phyloP scores from a whole-genome alignment of 2,888 invertebrate species.

The Sarcophaga carnaria region DNA sequence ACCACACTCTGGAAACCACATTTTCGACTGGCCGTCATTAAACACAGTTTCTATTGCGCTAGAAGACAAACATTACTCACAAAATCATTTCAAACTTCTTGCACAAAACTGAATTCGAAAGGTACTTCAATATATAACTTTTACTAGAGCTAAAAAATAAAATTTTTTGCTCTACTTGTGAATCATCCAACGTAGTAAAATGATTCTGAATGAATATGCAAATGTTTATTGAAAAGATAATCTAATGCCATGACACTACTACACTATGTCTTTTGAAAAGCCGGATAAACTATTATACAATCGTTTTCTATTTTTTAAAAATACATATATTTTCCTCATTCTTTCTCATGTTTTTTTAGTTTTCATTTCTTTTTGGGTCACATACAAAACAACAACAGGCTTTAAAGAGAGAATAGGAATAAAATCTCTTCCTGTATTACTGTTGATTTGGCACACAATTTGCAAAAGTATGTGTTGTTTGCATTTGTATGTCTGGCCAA shows the following conservation, averaged over 20 bases:
- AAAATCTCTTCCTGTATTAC: slow-evolving; percentile 55
- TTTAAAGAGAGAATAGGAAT: background rate
- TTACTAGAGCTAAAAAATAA: too few species aligned
- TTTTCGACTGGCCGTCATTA: too few species aligned
- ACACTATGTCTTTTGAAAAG: slow-evolving; percentile 20
- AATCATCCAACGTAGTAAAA: background rate
- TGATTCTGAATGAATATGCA: slow-evolving; percentile 18
- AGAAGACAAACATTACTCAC: too few species aligned
- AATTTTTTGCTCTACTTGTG: background rate
- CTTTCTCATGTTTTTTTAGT: background rate
- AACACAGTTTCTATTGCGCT: too few species aligned
- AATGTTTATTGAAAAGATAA: slow-evolving; percentile 27
- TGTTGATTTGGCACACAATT: slow-evolving; percentile 65
- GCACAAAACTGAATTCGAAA: too few species aligned
- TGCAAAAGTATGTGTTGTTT: slow-evolving; percentile 42
- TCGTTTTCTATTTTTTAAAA: slow-evolving; percentile 29
- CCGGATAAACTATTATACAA: slow-evolving; percentile 40
- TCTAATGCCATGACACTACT: background rate
- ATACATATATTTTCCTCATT: background rate
- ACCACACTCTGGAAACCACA: too few species aligned
- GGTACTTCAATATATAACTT: too few species aligned
- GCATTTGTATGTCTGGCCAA: slow-evolving; percentile 54
- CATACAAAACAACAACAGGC: background rate
- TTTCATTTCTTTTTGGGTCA: background rate
- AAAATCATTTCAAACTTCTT: too few species aligned